phyloP scores from a whole-genome alignment of 2,888 invertebrate genomes.

The Drosophila rubida region DNA sequence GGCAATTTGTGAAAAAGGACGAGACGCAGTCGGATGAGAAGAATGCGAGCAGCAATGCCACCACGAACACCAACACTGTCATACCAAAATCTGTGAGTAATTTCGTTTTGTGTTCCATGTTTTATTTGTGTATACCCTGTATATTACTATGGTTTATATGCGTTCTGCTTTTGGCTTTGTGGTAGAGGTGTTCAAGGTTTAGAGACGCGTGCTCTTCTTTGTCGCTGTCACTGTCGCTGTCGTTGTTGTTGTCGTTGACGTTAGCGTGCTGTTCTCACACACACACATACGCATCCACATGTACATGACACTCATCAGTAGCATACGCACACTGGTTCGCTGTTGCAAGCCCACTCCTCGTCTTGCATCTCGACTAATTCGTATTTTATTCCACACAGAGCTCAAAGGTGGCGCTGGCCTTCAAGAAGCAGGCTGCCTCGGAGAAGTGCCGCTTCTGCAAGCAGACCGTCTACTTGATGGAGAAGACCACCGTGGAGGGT shows the following conservation, averaged over 20 bases:
- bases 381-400: constrained; percentile 83
- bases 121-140: constrained; percentile 28
- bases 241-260: constrained; percentile 51
- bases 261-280: constrained; percentile 59
- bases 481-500: constrained; percentile 95
- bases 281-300: constrained; percentile 24
- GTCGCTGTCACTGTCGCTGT: constrained; percentile 25
- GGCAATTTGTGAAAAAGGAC: constrained; percentile 87
- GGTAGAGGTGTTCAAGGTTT: constrained; percentile 38
- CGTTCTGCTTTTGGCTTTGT: constrained; percentile 35
- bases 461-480: constrained; percentile 96
- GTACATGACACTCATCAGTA: constrained; percentile 47
- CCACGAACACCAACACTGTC: constrained; percentile 70
- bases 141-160: constrained; percentile 21
- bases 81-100: constrained; percentile 85
- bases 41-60: constrained; percentile 74
- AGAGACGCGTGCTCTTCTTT: constrained; percentile 29
- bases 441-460: constrained; percentile 95
- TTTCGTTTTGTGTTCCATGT: constrained; percentile 43
- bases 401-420: constrained; percentile 87
- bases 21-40: constrained; percentile 83
- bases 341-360: not conserved
- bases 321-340: constrained; percentile 24
- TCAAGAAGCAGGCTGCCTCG: constrained; percentile 89
- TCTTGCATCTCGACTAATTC: not conserved